phyloP scores from a whole-genome alignment of 2,888 invertebrate genomes.

The Nudaria mundana region DNA sequence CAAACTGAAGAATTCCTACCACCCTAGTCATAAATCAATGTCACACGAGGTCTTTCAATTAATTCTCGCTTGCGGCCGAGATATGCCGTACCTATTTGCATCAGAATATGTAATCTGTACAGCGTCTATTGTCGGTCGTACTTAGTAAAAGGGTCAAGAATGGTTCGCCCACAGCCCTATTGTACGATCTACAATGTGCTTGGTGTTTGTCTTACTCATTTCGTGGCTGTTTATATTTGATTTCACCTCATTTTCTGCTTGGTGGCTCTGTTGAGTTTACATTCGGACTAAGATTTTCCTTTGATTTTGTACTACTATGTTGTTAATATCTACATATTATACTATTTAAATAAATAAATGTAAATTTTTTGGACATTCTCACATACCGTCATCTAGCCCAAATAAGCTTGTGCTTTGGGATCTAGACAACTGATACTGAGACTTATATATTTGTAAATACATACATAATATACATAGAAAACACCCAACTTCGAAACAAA shows the following conservation, averaged over 20 bases:
- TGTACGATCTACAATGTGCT: constrained; percentile 49
- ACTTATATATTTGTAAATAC: too few species aligned
- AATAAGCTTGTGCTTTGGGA: not conserved
- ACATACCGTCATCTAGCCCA: too few species aligned
- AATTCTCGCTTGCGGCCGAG: constrained; percentile 39
- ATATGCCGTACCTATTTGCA: constrained; percentile 42
- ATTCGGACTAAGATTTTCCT: constrained; percentile 50
- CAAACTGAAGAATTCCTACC: constrained; percentile 22
- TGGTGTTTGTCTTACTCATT: constrained; percentile 67
- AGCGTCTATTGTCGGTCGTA: constrained; percentile 38
- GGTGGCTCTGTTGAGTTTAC: constrained; percentile 36
- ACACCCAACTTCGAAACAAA: too few species aligned
- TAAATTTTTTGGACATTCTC: too few species aligned
- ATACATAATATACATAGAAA: too few species aligned
- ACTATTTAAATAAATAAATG: too few species aligned
- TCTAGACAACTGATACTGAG: not conserved
- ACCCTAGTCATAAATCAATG: constrained; percentile 41
- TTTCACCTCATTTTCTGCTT: constrained; percentile 52
- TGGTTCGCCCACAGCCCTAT: constrained; percentile 42
- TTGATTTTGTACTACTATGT: constrained; percentile 41
- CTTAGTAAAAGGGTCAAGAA: constrained; percentile 52
- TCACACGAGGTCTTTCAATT: constrained; percentile 45
- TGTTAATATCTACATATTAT: too few species aligned
- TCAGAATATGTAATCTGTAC: constrained; percentile 45
- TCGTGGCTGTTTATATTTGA: constrained; percentile 67